Evolutionary conservation across 2,888 invertebrate species (phyloP), one percentile per base, ranked within the genome.

Genomic region (Lycophotia porphyrea): DNA sequence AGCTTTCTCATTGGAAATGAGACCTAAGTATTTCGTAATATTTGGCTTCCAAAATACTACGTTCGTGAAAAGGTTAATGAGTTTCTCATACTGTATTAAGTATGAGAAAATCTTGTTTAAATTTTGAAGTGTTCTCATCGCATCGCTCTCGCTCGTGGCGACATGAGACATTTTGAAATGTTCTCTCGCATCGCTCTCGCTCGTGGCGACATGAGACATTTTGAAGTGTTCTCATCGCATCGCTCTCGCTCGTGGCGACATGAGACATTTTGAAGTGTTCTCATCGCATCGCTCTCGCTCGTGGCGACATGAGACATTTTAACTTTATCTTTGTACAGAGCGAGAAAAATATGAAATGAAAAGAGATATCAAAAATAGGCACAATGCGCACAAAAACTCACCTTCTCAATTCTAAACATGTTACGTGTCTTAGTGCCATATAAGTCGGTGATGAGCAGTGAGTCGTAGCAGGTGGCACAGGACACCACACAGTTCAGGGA

Each of bases 401-500:
- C 96, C 93, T 97, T 97, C 0, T 96, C 93, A 0, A 97, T 96
- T 75, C 92, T 95, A 89, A 98, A 98, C 90, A 96, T 94, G 89
- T 97, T 97, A 83, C 94, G 94, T 5, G 96, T 96, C 89, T 97
- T 97, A 82, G 96, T 96, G 76, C 96, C 97, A 15, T 95, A 93
- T 44, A 97, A 92, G 93, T 98, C 97, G 71, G 97, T 97, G 93
- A 98, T 96, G 87, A 97, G 96, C 85, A 98, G 93, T 2, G 98
- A 96, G 94, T 91, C 95, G 1, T 93, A 90, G 88, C 97, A 97
- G 73, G 97, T 97, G 68, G 97, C 97, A 84, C 97, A 98, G 0
- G 98, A 98, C 31, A 98, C 97, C 65, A 98, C 96, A 85, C 97
- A 97, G 90, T 97, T 97, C 88, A 98, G 94, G 73, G 97, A 96